Evolutionary conservation across 2,888 invertebrate genomes (phyloP).

Genomic region (Eupithecia centaureata): DNA sequence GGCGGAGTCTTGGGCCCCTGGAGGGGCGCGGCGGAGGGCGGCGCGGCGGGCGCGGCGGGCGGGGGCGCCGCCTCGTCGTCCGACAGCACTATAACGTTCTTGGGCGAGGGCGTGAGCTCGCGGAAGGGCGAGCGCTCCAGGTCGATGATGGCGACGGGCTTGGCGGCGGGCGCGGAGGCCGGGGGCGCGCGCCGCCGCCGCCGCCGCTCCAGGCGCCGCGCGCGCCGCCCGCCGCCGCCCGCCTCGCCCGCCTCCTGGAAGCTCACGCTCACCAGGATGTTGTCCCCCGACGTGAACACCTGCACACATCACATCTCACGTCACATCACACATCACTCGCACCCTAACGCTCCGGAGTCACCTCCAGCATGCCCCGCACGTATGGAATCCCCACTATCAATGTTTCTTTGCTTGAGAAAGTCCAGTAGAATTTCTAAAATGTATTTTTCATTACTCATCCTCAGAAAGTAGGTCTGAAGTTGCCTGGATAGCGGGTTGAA

Average conservation of each 20-base stretch:
- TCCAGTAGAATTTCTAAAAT: too few relatives aligned
- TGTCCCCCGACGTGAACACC: slow-evolving; percentile 96
- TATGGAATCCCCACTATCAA: too few relatives aligned
- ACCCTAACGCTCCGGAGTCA: too few relatives aligned
- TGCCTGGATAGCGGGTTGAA: too few relatives aligned
- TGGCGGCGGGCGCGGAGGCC: slow-evolving; percentile 50
- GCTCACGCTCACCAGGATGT: slow-evolving; percentile 96
- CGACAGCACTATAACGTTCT: slow-evolving; percentile 91
- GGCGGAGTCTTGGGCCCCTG: slow-evolving; percentile 84
- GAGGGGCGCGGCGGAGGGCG: slow-evolving; percentile 52
- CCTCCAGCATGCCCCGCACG: too few relatives aligned
- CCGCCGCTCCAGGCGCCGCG: slow-evolving; percentile 48
- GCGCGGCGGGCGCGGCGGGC: slow-evolving; percentile 40
- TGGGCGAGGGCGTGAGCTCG: slow-evolving; percentile 91
- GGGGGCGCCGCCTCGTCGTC: slow-evolving; percentile 87
- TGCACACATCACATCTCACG: slow-evolving; percentile 24
- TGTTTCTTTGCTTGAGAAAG: too few relatives aligned
- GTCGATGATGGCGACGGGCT: slow-evolving; percentile 93
- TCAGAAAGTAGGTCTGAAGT: too few relatives aligned
- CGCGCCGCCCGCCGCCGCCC: slow-evolving; percentile 46
- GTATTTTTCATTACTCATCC: too few relatives aligned
- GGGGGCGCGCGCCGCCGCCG: slow-evolving; percentile 41
- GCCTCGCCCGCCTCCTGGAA: slow-evolving; percentile 88
- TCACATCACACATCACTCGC: too few relatives aligned
- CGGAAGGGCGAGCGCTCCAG: slow-evolving; percentile 93